These are phyloP conservation scores for Cylloceria caligata DNA, from an alignment of 2,888 invertebrate genomes.

Conservation along the genomic window DNA sequence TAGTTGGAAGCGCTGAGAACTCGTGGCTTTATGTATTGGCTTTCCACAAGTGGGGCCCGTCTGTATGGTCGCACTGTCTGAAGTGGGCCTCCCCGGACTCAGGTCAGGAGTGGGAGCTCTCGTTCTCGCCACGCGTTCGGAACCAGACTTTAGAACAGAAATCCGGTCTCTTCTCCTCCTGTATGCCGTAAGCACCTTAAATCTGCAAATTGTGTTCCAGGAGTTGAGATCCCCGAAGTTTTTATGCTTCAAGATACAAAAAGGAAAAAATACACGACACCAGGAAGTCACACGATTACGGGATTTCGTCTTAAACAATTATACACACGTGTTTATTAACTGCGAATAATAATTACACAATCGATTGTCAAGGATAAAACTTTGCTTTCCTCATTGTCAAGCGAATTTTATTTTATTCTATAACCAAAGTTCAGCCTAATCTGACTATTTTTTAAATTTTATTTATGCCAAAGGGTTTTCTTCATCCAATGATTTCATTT, in stretches of 20 bases:
- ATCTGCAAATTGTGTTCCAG: constrained; percentile 10
- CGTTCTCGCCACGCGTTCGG: constrained; percentile 49
- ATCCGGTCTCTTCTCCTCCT: constrained; percentile 13
- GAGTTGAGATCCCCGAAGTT: constrained; percentile 26
- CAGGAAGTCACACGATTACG: not conserved
- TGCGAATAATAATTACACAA: constrained; percentile 22
- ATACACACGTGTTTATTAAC: not conserved
- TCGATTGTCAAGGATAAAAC: constrained; percentile 11
- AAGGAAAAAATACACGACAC: not conserved
- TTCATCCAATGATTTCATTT: no score
- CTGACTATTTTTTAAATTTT: no score
- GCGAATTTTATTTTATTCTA: no score
- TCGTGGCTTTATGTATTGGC: constrained; percentile 81
- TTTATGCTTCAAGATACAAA: not conserved
- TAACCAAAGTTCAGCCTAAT: no score
- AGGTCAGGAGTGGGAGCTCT: constrained; percentile 53
- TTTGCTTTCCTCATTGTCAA: no score
- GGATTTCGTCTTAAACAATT: not conserved
- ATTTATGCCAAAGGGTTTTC: no score
- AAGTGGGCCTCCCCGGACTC: constrained; percentile 30
- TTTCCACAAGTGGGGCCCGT: constrained; percentile 80
- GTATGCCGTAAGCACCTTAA: not conserved
- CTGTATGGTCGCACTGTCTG: constrained; percentile 50
- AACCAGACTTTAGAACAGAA: constrained; percentile 29
- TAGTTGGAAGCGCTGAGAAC: constrained; percentile 79